phyloP scores from a whole-genome alignment of 2,888 invertebrate species.

The Clivina fossor region DNA sequence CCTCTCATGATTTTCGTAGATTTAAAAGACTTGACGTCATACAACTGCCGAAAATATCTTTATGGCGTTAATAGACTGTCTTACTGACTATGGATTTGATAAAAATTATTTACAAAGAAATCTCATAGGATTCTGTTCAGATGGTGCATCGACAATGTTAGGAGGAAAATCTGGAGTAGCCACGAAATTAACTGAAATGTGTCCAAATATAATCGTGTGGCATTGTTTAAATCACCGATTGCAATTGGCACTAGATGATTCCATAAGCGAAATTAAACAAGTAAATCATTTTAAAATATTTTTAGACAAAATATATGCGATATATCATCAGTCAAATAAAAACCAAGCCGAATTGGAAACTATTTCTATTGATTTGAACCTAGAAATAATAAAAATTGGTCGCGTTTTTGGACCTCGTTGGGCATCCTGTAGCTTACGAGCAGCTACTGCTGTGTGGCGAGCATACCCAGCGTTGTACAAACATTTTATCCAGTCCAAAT shows the following conservation, averaged over 20 bases:
- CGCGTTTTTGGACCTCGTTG: slow-evolving; percentile 33
- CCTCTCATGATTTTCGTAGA: slow-evolving; percentile 24
- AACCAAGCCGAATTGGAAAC: slow-evolving; percentile 23
- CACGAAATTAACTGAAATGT: slow-evolving; percentile 1
- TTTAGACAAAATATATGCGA: slow-evolving; percentile 32
- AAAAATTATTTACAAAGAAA: slow-evolving; percentile 24
- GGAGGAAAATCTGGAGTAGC: slow-evolving; percentile 26
- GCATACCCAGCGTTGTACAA: slow-evolving; percentile 9
- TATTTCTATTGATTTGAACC: slow-evolving; percentile 23
- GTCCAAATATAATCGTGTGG: slow-evolving; percentile 21
- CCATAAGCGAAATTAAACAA: slow-evolving; percentile 32
- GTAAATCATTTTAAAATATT: slow-evolving; percentile 36
- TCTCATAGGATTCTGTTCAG: slow-evolving; percentile 18
- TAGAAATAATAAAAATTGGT: slow-evolving; percentile 34
- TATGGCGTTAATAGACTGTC: slow-evolving; percentile 23
- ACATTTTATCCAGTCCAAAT: too few species aligned
- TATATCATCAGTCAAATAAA: slow-evolving; percentile 26
- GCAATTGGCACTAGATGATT: slow-evolving; percentile 35
- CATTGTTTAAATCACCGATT: slow-evolving; percentile 34
- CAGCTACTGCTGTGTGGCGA: slow-evolving; percentile 20
- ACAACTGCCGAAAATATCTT: slow-evolving; percentile 30
- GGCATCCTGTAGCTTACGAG: slow-evolving; percentile 32
- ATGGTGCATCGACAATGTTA: slow-evolving; percentile 25
- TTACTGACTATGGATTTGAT: slow-evolving; percentile 27
- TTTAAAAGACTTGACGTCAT: slow-evolving; percentile 26